These are phyloP conservation scores for Ceyx erithaca DNA, from an alignment of 2,797 vertebrate species.

Conservation along the genomic window DNA sequence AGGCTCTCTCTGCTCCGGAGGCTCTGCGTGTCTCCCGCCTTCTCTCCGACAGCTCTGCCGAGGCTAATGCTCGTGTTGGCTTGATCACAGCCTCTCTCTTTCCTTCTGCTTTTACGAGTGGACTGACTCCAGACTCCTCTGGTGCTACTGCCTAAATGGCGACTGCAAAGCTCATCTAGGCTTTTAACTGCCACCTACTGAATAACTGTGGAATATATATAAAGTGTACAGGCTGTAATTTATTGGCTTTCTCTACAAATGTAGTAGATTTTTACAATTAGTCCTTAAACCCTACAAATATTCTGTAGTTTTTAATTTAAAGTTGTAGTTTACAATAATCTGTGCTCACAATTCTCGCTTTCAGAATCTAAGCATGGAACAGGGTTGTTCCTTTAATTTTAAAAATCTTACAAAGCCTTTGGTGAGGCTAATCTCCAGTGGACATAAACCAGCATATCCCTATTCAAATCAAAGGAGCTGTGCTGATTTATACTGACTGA, in stretches of 20 bases:
- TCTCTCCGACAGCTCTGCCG: too few species aligned
- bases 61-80: not conserved
- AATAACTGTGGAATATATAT: not conserved
- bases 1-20: too few species aligned
- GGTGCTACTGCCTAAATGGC: slow-evolving; percentile 63
- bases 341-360: not conserved
- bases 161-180: slow-evolving; percentile 39
- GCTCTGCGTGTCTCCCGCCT: too few species aligned
- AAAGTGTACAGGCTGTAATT: not conserved
- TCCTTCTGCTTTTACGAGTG: not conserved
- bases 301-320: not conserved
- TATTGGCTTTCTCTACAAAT: not conserved
- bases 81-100: not conserved
- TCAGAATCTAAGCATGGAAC: not conserved
- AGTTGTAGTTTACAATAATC: not conserved
- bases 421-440: not conserved
- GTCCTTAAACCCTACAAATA: not conserved
- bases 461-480: not conserved
- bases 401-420: not conserved
- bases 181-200: slow-evolving; percentile 77
- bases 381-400: not conserved
- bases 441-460: not conserved
- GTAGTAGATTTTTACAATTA: not conserved
- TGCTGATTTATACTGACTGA: not conserved
- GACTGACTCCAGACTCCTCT: slow-evolving; percentile 13